Conservation (phyloP, 2,888 invertebrate genomes). For the Brenthis ino region DNA sequence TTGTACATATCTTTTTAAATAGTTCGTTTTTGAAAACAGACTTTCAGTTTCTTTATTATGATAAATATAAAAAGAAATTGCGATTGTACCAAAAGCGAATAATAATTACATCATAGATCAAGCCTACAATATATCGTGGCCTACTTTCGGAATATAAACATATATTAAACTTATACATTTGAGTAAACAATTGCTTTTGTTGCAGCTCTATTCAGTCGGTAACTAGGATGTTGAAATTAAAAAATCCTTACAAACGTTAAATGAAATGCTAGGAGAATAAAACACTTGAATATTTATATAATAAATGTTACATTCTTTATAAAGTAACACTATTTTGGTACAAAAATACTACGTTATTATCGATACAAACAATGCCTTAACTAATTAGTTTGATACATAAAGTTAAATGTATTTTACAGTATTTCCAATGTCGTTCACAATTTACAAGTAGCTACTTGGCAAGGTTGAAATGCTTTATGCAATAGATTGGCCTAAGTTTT, state of each 20-base stretch:
- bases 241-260: not conserved
- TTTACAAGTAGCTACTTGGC: constrained; percentile 28
- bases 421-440: constrained; percentile 23
- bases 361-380: constrained; percentile 48
- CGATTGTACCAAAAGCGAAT: no score
- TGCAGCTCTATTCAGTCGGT: constrained; percentile 19
- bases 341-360: constrained; percentile 65
- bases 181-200: constrained; percentile 2
- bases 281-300: not conserved
- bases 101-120: no score
- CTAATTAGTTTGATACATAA: constrained; percentile 36
- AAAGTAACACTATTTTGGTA: constrained; percentile 52
- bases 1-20: no score
- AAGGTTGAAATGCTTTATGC: constrained; percentile 26
- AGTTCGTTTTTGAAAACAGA: no score
- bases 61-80: no score
- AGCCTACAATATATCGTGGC: not conserved
- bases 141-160: not conserved
- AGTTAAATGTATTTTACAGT: constrained; percentile 35
- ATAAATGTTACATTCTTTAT: not conserved
- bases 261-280: constrained; percentile 15
- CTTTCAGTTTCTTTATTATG: no score
- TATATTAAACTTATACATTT: constrained; percentile 10
- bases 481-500: constrained; percentile 22
- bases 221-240: constrained; percentile 18